These are phyloP conservation scores for Lepidurus packardi DNA, from an alignment of 1,140 invertebrate genomes.

Conservation along the genomic window DNA sequence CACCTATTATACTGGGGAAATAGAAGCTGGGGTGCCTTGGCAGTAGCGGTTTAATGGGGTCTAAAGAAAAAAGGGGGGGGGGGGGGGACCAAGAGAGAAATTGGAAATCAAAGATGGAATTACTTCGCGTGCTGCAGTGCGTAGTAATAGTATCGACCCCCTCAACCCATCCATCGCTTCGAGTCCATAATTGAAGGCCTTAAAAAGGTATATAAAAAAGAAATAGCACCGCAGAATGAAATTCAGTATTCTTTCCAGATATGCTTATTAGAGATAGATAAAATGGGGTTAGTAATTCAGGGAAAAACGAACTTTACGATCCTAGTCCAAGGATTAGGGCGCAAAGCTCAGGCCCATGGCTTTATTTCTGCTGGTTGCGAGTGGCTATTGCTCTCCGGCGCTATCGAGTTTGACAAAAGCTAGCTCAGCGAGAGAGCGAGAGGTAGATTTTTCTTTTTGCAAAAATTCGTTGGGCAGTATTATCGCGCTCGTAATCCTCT, in stretches of 20 bases:
- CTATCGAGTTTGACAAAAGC: not conserved
- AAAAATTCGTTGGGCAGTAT: not conserved
- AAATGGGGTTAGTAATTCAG: not conserved
- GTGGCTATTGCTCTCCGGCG: not conserved
- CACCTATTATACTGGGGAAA: not conserved
- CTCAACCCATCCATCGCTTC: not conserved
- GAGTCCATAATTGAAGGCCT: not conserved
- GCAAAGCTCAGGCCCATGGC: not conserved
- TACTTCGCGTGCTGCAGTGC: not conserved
- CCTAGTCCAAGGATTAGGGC: not conserved
- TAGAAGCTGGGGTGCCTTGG: not conserved
- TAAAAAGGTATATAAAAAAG: not conserved
- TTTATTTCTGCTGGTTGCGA: not conserved
- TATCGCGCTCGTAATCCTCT: not conserved
- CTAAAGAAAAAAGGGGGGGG: not conserved
- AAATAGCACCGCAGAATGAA: not conserved
- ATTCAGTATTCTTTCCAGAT: not conserved
- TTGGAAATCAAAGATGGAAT: slow-evolving; percentile 22
- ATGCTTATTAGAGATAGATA: not conserved
- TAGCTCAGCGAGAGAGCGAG: not conserved
- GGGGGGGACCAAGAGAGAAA: not conserved
- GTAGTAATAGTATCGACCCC: slow-evolving; percentile 7
- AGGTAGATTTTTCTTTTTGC: not conserved
- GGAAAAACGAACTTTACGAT: not conserved
- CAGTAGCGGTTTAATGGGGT: slow-evolving; percentile 9